Evolutionary conservation across 1,140 invertebrate species (phyloP), one percentile per base, ranked within the genome.

Genomic region (Cheumatopsyche charites): DNA sequence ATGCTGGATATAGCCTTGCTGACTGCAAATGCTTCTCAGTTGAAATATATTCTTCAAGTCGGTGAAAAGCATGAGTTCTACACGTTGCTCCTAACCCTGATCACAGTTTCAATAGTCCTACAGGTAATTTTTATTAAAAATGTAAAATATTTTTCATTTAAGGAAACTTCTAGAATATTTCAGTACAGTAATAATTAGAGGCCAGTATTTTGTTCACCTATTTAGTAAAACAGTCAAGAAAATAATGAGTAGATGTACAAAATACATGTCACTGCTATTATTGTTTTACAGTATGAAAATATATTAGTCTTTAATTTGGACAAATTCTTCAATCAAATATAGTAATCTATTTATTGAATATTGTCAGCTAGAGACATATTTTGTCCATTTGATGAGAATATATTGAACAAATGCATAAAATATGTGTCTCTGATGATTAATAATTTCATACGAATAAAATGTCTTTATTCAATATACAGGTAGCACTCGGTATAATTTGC

Each of bases 11-110:
- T 94, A 68, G 92, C 92, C 0, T 80, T 93, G 47, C 83, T 93
- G 29, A 92, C 92, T 0, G 91, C 91, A 1, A 93, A 95, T 79
- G 93, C 93, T n/a, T 93, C 92, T 0, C 94, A 96, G 78, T 82
- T 96, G 7, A 95, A 95, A 81, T 94, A 94, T 77, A 89, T 95
- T 13, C 86, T 96, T 0, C 91, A 92, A 86, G 89, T 93, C 3
- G 92, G 92, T 21, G 86, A 90, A 15, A 88, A 90, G 77, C 92
- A 94, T 79, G 90, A 94, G 79, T 94, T 94, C 80, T 95, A 94
- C 78, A 89, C 87, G 58, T 82, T 94, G 19, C 90, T 95, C 86
- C 80, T 96, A 1, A 87, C 87, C 36, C 86, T 96, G 45, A 95
- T 96, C 73, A 89, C 88, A 41, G 85, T 91, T 19, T 95, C 93